Conservation (phyloP, 2,797 vertebrate genomes). For the Cryptoblepharus egeriae region DNA sequence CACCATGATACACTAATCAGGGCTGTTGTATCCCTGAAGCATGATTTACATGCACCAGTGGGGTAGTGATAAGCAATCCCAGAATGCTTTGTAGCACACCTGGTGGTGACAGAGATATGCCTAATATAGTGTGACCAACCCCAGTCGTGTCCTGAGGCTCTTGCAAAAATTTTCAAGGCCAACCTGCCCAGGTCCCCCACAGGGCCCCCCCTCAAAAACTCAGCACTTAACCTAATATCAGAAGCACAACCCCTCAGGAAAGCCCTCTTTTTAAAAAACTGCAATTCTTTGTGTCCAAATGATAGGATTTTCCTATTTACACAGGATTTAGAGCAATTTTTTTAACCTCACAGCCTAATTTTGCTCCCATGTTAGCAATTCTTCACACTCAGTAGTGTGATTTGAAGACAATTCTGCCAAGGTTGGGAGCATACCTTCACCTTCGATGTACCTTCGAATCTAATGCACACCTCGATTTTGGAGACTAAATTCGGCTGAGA, state of each 20-base stretch:
- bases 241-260: neutral
- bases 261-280: neutral
- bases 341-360: too few relatives aligned
- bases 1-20: neutral
- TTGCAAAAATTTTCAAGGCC: neutral
- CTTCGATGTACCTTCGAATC: too few relatives aligned
- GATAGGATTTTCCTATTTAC: too few relatives aligned
- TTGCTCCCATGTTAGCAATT: too few relatives aligned
- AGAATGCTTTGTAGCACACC: neutral
- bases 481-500: too few relatives aligned
- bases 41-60: neutral
- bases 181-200: neutral
- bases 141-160: neutral
- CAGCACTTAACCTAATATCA: neutral
- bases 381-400: too few relatives aligned
- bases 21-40: neutral
- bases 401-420: neutral
- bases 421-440: too few relatives aligned
- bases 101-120: neutral
- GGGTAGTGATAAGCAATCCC: neutral
- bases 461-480: too few relatives aligned
- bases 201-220: neutral
- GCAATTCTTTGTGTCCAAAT: neutral
- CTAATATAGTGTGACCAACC: neutral
- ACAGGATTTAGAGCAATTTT: too few relatives aligned